These are phyloP conservation scores for Teinopalpus imperialis DNA, from an alignment of 2,888 invertebrate species.

Conservation along the genomic window DNA sequence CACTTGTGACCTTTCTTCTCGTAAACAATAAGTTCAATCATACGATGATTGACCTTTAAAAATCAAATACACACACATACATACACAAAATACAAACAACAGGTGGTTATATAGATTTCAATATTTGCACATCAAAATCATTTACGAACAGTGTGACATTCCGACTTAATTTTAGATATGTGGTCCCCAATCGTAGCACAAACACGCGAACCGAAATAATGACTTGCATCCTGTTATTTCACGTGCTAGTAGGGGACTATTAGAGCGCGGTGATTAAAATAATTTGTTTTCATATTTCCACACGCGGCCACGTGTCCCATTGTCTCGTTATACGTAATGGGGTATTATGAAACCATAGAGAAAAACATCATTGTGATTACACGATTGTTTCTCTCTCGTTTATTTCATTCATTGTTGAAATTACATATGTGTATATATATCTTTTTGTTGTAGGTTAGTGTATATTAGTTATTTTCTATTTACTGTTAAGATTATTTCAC, in stretches of 20 bases:
- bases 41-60: too few species aligned
- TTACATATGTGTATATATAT: too few species aligned
- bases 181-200: conserved; percentile 39
- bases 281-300: conserved; percentile 48
- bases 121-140: too few species aligned
- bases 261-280: conserved; percentile 41
- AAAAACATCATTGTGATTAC: conserved; percentile 21
- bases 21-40: too few species aligned
- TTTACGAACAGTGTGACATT: background rate
- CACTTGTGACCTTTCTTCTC: too few species aligned
- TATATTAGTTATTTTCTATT: too few species aligned
- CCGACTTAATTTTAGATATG: conserved; percentile 6
- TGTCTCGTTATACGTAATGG: conserved; percentile 41
- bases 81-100: too few species aligned
- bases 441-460: too few species aligned
- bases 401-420: background rate
- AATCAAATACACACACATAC: too few species aligned
- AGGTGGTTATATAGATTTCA: too few species aligned
- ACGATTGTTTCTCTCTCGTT: conserved; percentile 4
- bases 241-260: conserved; percentile 47
- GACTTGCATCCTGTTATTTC: conserved; percentile 55
- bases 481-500: too few species aligned
- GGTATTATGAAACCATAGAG: conserved; percentile 17
- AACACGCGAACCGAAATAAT: conserved; percentile 56
- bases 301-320: conserved; percentile 51